Base-by-base conservation (phyloP, 2,888 invertebrate species). In the Apotomis turbidana region DNA sequence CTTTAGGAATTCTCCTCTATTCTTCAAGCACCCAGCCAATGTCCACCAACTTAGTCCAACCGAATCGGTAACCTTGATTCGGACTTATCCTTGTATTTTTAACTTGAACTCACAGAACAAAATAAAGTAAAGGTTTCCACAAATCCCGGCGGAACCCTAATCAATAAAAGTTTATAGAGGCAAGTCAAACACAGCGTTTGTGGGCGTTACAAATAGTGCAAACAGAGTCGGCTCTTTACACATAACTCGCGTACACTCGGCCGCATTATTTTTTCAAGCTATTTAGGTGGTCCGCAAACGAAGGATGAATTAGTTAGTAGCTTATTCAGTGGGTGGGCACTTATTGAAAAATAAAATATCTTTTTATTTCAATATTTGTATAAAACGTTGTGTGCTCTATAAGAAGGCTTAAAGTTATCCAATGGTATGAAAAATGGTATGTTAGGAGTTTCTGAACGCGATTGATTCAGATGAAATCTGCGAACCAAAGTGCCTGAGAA, bases 81-180 rank as follows among this genome's bases (percentile, higher is more conserved):
- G 27, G 1, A 1, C 27, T 27, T 27, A 27, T 27, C 27, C 27
- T 2, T 2, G 27, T 27, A 27, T 27, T 27, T 27, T 27, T 27
- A 27, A 27, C 27, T 27, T 27, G 27, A 27, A 27, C 2, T 1
- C 27, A 27, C 27, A 27, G 27, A 27, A 41, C 27, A 62, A 62
- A 62, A 27, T 9, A 8, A 12, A 44, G 10, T 10, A 60, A 60
- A 54, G 13, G 61, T 55, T 44, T 60, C 49, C 13, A 51, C 5
- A 5, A 52, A 44, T 51, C 51, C 52, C 27, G 5, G 6, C 58
- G 70, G 64, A 60, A 66, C 54, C 70, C 64, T 54, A 66, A 71
- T 66, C 66, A 66, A 71, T 71, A 60, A 71, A 71, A 71, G 60
- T 64, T 64, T 70, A 70, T 70, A 71, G 64, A 15, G 15, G 66